phyloP scores from a whole-genome alignment of 2,888 invertebrate genomes.

The Trileptium ribeirensis region DNA sequence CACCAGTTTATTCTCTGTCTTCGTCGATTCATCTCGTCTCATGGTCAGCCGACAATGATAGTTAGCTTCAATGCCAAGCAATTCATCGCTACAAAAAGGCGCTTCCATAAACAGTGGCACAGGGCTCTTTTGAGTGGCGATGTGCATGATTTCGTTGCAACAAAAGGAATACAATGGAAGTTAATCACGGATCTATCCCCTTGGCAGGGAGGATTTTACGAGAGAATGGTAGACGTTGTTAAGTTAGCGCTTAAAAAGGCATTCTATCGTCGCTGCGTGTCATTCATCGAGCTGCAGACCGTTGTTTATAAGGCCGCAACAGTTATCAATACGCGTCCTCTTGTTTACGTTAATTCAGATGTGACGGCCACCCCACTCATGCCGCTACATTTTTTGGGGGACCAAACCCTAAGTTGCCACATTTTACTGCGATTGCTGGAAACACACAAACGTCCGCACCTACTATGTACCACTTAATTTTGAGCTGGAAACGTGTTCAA shows the following conservation, averaged over 20 bases:
- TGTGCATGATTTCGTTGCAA: background rate
- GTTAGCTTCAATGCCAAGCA: constrained; percentile 52
- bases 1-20: constrained; percentile 45
- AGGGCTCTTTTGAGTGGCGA: background rate
- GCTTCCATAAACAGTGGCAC: constrained; percentile 34
- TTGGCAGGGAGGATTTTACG: background rate
- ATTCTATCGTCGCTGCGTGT: background rate
- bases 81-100: constrained; percentile 38
- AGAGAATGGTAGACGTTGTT: background rate
- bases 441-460: background rate
- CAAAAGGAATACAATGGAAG: background rate
- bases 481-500: background rate
- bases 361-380: background rate
- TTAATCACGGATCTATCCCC: background rate
- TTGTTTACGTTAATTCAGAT: background rate
- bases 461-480: background rate
- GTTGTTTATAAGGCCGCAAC: background rate
- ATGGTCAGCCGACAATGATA: constrained; percentile 44
- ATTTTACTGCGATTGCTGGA: background rate
- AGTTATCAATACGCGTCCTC: background rate
- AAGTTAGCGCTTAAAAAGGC: background rate
- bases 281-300: background rate
- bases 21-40: constrained; percentile 40
- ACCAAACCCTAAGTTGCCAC: background rate
- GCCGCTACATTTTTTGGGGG: background rate